Base-by-base conservation (phyloP, 2,888 invertebrate genomes). In the Acanthosoma haemorrhoidale region DNA sequence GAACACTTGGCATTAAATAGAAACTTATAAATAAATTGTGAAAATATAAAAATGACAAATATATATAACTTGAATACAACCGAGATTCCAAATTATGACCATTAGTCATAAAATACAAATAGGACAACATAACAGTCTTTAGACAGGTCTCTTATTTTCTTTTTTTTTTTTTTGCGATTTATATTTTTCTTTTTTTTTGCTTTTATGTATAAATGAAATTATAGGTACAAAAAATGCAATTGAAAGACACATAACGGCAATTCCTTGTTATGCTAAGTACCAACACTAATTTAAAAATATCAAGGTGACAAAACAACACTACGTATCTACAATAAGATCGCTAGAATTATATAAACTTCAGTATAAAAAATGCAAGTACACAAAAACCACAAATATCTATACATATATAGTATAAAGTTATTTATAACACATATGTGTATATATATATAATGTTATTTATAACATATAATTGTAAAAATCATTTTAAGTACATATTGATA, bases 331-430 rank as follows among this genome's bases (percentile, higher is more conserved):
- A 15, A 38, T 64, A 64, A 41, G 25, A 64, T 51, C 21, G 29
- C 25, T 51, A 51, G 29, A 38, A 64, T 39, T 39, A 67, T 67
- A 67, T 57, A 57, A 67, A 67, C 25, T 67, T 67, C 57, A 51
- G 67, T 67, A 67, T 67, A 67, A 67, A n/a, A n/a, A 67, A 67
- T 67, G 43, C 32, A 67, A 67, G 36, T 67, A 57, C 67, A 67
- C 41, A 51, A 64, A 63, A 29, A 64, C 64, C 64, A 64, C 64
- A 64, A 41, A 29, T 21, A 64, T 36, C n/a, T 36, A 38, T 64
- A 64, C 29, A 29, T 64, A 64, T 41, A 64, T 61, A n/a, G n/a
- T n/a, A 61, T 36, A 61, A 41, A 64, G 21, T 41, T 64, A 39
- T 21, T 64, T 59, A 59, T 21, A 59, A 59, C 34, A 59, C 59